Evolutionary conservation across 2,888 invertebrate species (phyloP).

Genomic region (Sabellastarte sp.): DNA sequence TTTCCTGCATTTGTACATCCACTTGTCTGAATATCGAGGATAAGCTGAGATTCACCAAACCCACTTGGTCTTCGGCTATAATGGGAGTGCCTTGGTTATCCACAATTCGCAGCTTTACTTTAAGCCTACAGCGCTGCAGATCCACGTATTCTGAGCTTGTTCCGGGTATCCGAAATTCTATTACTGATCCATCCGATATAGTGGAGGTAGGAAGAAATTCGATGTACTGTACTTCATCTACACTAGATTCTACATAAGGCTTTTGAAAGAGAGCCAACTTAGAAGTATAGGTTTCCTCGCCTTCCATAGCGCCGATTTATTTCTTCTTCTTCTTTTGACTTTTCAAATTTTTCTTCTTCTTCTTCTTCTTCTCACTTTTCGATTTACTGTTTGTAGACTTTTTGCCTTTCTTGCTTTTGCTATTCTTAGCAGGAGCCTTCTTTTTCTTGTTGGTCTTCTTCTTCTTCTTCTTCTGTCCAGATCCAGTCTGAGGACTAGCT

Average conservation of each 20-base stretch:
- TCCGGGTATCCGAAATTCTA: conserved; percentile 5
- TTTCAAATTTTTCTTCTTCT: too few relatives aligned
- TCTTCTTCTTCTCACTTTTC: background rate
- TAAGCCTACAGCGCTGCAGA: background rate
- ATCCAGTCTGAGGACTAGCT: too few relatives aligned
- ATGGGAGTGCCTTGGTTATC: background rate
- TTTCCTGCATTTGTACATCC: conserved; percentile 4
- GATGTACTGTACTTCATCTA: conserved; percentile 1
- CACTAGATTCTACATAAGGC: background rate
- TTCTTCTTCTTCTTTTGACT: background rate
- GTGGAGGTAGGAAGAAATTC: background rate
- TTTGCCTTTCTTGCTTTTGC: too few relatives aligned
- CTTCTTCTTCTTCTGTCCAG: too few relatives aligned
- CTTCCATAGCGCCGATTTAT: background rate
- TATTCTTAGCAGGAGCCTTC: too few relatives aligned
- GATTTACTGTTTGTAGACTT: background rate
- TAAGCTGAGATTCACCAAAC: conserved; percentile 1
- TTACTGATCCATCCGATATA: background rate
- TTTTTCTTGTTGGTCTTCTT: too few relatives aligned
- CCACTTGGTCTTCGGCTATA: background rate
- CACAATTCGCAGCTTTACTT: background rate
- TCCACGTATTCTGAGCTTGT: conserved; percentile 1
- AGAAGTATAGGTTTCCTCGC: too few relatives aligned
- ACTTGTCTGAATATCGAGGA: conserved; percentile 4
- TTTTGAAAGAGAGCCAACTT: background rate